These are phyloP conservation scores for Rhagoletis pomonella DNA, from an alignment of 1,140 invertebrate genomes.

Conservation along the genomic window DNA sequence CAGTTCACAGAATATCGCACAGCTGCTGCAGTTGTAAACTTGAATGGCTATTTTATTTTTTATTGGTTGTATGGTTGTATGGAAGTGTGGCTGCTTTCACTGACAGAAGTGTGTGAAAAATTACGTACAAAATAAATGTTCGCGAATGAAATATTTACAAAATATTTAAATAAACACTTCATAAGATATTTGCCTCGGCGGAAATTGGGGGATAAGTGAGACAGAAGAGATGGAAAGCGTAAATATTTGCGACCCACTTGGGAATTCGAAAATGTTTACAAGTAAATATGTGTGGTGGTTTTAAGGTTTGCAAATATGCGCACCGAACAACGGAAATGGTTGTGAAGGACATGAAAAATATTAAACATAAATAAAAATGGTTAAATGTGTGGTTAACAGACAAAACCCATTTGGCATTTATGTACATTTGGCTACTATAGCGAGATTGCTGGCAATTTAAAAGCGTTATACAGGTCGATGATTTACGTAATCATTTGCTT, in stretches of 20 bases:
- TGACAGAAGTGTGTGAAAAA: conserved; percentile 67
- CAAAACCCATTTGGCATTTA: conserved; percentile 22
- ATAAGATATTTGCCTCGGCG: conserved; percentile 49
- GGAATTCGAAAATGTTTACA: background rate
- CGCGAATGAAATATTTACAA: conserved; percentile 73
- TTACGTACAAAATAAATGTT: conserved; percentile 69
- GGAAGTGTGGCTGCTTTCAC: background rate
- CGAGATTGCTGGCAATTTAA: background rate
- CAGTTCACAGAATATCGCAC: background rate
- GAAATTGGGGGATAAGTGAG: background rate
- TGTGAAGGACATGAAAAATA: background rate
- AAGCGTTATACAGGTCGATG: too few relatives aligned
- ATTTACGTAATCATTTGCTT: too few relatives aligned
- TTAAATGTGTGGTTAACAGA: conserved; percentile 32
- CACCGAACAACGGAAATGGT: background rate
- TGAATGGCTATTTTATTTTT: background rate
- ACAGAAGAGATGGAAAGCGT: background rate
- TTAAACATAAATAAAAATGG: conserved; percentile 39
- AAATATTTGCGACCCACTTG: background rate
- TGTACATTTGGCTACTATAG: background rate
- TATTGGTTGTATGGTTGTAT: background rate
- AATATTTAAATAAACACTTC: conserved; percentile 71
- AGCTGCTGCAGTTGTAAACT: background rate
- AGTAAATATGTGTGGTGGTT: background rate
- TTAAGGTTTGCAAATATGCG: background rate